A percentile compares a stretch with the other conserved stretches of the same genome.
These are phyloP conservation scores for Clistopyga incitator DNA, from an alignment of 2,888 invertebrate species.

Conservation along the genomic window DNA sequence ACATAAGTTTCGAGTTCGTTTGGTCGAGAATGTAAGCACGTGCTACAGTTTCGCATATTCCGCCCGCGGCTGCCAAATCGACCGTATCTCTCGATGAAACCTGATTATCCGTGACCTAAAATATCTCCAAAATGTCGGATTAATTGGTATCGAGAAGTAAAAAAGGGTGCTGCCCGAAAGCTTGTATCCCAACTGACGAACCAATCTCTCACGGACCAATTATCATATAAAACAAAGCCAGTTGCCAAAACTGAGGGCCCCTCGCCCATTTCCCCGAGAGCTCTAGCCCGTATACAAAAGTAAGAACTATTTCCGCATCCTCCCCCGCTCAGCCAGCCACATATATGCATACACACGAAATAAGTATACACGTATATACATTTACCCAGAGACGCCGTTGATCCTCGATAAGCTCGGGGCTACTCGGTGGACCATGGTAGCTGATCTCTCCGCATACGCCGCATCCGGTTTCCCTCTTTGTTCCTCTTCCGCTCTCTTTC, in stretches of 20 bases:
- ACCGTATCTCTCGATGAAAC: too few species aligned
- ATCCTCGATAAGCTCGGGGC: conserved; percentile 60
- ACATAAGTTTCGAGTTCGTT: too few species aligned
- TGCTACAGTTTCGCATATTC: too few species aligned
- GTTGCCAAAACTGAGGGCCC: not conserved
- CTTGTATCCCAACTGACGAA: too few species aligned
- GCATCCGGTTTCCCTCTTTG: conserved; percentile 51
- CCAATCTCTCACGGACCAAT: too few species aligned
- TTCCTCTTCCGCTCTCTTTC: conserved; percentile 6
- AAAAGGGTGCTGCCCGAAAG: too few species aligned
- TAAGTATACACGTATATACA: conserved; percentile 9
- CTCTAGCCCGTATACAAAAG: not conserved
- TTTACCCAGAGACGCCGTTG: conserved; percentile 53
- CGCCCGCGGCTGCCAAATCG: too few species aligned
- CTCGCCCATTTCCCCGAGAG: not conserved
- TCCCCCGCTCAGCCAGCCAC: not conserved
- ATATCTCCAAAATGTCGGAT: too few species aligned
- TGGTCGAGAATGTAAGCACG: too few species aligned
- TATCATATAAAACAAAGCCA: too few species aligned
- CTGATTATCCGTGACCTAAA: too few species aligned
- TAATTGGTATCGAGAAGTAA: too few species aligned
- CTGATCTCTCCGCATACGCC: conserved; percentile 38
- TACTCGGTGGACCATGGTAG: conserved; percentile 51
- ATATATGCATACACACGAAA: not conserved
- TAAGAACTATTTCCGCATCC: conserved; percentile 7